Percentiles rank a stretch among this genome's conserved stretches.
Evolutionary conservation across 2,888 invertebrate species (phyloP).

Genomic region (Agrochola litura): DNA sequence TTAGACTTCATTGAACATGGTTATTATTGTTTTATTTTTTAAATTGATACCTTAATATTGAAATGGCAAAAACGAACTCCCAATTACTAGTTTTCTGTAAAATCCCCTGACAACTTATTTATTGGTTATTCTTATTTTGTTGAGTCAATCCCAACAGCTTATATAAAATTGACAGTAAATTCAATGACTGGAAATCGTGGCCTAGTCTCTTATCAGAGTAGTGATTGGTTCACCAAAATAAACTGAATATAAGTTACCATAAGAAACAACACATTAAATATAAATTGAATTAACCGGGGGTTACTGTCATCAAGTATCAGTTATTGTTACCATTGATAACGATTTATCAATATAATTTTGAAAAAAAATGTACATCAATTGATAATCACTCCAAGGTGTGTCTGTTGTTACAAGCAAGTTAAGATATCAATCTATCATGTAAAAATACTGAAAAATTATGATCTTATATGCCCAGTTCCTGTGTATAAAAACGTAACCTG

Average conservation of each 20-base stretch:
- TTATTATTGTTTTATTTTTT: constrained; percentile 13
- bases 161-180: not conserved
- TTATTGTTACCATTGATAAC: constrained; percentile 11
- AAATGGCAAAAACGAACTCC: not conserved
- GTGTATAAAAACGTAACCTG: not conserved
- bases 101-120: not conserved
- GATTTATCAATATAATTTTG: not conserved
- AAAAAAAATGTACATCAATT: constrained; percentile 7
- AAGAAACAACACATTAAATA: constrained; percentile 3
- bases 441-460: not conserved
- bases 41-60: constrained; percentile 42
- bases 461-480: not conserved
- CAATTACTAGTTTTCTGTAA: too few species aligned
- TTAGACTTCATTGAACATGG: constrained; percentile 32
- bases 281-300: not conserved
- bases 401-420: not conserved
- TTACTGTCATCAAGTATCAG: constrained; percentile 1
- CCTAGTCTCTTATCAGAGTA: not conserved
- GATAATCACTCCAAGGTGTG: constrained; percentile 6
- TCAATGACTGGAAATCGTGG: not conserved
- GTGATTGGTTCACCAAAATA: constrained; percentile 26
- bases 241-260: not conserved
- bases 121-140: not conserved
- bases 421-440: constrained; percentile 32
- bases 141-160: not conserved